A percentile compares a stretch with the other conserved stretches of the same genome.
Evolutionary conservation across 2,797 vertebrate genomes (phyloP).

Genomic region (Zalophus californianus): DNA sequence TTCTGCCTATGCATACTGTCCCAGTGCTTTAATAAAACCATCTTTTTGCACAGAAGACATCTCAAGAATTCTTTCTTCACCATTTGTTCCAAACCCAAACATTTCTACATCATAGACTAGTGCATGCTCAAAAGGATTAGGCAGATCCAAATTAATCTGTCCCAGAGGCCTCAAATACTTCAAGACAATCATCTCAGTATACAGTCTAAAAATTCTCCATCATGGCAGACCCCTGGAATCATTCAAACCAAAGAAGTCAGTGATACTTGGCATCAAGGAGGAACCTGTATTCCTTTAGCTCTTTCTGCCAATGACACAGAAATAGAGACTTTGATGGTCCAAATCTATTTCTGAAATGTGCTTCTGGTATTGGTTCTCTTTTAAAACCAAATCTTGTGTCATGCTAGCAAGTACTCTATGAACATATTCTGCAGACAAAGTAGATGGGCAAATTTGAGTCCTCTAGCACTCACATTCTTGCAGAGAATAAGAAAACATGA

Average conservation of each 20-base stretch:
- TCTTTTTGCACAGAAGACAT: background rate
- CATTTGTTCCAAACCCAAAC: background rate
- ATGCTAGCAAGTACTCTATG: background rate
- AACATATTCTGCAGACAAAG: background rate
- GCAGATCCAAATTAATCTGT: background rate
- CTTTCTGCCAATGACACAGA: background rate
- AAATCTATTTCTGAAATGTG: conserved; percentile 17
- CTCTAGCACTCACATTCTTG: background rate
- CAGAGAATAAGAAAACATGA: background rate
- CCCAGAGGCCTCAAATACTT: background rate
- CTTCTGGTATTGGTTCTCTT: background rate
- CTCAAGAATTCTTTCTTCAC: background rate
- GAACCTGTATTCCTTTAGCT: background rate
- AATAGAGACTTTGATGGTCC: background rate
- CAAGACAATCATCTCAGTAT: background rate
- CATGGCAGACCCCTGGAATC: background rate
- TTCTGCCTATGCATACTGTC: background rate
- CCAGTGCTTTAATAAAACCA: background rate
- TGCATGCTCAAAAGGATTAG: background rate
- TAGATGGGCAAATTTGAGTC: background rate
- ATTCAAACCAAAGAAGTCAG: background rate
- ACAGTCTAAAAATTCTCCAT: background rate
- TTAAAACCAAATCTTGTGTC: background rate
- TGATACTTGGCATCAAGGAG: background rate
- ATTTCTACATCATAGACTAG: background rate